Evolutionary conservation across 2,113 vertebrate genomes (phyloP).

Genomic region (Pipa parva): DNA sequence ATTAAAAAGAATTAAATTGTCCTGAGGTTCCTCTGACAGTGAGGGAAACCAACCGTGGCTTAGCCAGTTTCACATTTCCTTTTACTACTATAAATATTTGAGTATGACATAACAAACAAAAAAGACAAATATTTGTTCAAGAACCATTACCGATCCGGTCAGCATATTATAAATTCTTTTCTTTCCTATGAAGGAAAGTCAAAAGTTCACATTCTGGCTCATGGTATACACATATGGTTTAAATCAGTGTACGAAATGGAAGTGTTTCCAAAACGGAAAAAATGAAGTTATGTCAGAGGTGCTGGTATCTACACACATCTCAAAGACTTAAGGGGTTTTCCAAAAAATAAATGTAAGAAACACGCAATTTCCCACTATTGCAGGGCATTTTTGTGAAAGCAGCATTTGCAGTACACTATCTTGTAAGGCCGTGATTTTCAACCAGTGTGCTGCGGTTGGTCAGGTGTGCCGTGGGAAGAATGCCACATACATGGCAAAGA

Average conservation of each 20-base stretch:
- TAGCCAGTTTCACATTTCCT: slow-evolving; percentile 37
- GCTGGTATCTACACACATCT: no score
- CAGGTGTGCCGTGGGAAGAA: no score
- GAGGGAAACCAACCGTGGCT: slow-evolving; percentile 16
- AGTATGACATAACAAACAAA: slow-evolving; percentile 34
- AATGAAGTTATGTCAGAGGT: not conserved
- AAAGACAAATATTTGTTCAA: slow-evolving; percentile 39
- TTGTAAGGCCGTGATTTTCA: no score
- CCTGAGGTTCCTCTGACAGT: slow-evolving; percentile 10
- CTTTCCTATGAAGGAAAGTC: slow-evolving; percentile 12
- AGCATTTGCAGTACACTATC: no score
- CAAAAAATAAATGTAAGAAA: no score
- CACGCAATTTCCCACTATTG: no score
- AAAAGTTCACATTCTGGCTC: slow-evolving; percentile 15
- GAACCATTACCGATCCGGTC: slow-evolving; percentile 31
- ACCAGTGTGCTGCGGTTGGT: no score
- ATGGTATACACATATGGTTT: slow-evolving; percentile 23
- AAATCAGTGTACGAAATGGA: not conserved
- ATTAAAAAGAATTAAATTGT: not conserved
- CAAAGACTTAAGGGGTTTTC: no score
- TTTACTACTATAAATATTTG: slow-evolving; percentile 35
- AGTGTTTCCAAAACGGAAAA: not conserved
- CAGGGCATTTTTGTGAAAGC: no score
- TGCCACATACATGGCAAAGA: no score
- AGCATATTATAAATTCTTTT: slow-evolving; percentile 7